Evolutionary conservation across 2,113 vertebrate genomes (phyloP).

Genomic region (Sorex fumeus): DNA sequence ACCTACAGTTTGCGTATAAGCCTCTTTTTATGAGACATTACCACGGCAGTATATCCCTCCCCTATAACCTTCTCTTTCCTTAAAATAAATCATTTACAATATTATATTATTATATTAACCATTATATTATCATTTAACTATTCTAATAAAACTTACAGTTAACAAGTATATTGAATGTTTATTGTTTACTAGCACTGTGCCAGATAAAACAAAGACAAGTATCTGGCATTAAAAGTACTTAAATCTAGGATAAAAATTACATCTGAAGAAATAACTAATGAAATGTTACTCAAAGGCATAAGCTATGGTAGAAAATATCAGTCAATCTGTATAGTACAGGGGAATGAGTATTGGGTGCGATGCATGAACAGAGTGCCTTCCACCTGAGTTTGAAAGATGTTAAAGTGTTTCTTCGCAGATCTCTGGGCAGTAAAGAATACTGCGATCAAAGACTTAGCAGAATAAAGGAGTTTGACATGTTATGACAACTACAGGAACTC

Average conservation of each 20-base stretch:
- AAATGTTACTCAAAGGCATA: not conserved
- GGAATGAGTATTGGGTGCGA: not conserved
- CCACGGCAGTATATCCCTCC: not conserved
- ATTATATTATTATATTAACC: not conserved
- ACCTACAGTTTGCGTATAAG: not conserved
- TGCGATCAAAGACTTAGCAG: not conserved
- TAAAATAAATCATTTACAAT: conserved; percentile 30
- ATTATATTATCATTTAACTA: not conserved
- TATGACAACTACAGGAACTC: not conserved
- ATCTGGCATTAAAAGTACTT: not conserved
- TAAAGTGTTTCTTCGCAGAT: not conserved
- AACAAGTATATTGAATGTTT: not conserved
- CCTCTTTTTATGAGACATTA: not conserved
- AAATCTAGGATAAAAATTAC: not conserved
- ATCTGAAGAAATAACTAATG: not conserved
- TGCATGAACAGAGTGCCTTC: not conserved
- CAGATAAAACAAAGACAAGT: not conserved
- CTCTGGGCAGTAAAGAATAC: not conserved
- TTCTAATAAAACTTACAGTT: not conserved
- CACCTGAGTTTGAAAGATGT: not conserved
- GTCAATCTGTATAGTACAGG: not conserved
- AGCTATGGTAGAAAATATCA: not conserved
- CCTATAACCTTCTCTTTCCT: not conserved
- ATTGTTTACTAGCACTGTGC: not conserved
- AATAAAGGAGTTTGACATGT: not conserved